Base-by-base conservation (phyloP, 2,797 vertebrate genomes). In the Urophycis tenuis region DNA sequence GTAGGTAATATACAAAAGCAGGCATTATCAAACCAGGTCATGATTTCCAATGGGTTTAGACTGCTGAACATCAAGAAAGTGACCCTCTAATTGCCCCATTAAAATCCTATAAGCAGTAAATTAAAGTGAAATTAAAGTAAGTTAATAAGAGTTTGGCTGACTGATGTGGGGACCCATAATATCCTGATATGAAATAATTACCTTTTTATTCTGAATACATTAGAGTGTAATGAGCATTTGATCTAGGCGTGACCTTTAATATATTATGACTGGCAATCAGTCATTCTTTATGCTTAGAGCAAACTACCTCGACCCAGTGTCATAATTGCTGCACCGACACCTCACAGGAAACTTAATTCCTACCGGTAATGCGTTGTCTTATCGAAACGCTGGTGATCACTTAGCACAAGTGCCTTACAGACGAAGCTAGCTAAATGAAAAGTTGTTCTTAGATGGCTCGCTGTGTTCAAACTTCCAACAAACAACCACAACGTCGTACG, bases 181-280 rank as follows among this genome's bases (percentile, higher is more conserved):
- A 80, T 82, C 71, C 69, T 72, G 36, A 80, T 74, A 74, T 77
- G 22, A 77, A 74, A 60, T 74, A 64, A 77, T 80, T 80, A 77
- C 64, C 74, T 81, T 85, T 69, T 77, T 73, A 29, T 77, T 67
- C n/a, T 74, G 74, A 78, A 83, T 81, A 49, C 71, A 80, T 85
- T 53, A 30, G 15, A 85, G 70, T 70, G 36, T 60, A 82, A 84
- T 79, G 74, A 35, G 73, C 33, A 72, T 70, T 36, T 80, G 78
- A 84, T 53, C 53, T 49, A 84, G 81, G 76, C n/a, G 1, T 78
- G 75, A 77, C 75, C 83, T 81, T 81, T 79, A 69, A 32, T 71
- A 72, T 72, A 73, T 73, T 75, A 71, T 69, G 78, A 39, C 69
- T 79, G n/a, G 64, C 84, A 82, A 87, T 85, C 81, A 85, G 71